A percentile compares a stretch with the other conserved stretches of the same genome.
These are phyloP conservation scores for Branchinecta lynchi DNA, from an alignment of 1,140 invertebrate species.

Conservation along the genomic window DNA sequence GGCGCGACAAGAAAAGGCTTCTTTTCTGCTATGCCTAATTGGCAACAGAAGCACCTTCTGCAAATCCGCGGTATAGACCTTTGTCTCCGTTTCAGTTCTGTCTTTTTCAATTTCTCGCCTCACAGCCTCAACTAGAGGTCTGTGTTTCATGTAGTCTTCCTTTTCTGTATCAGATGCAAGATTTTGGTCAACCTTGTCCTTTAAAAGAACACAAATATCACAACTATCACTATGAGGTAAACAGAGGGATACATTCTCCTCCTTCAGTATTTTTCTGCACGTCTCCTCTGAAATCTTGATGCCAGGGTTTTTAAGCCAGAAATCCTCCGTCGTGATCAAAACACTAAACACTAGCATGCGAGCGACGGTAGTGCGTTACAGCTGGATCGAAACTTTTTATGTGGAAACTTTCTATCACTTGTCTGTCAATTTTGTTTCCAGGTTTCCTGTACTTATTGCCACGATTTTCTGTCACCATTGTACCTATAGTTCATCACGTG, in stretches of 20 bases:
- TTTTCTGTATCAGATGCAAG: slow-evolving; percentile 7
- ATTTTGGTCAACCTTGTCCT: not conserved
- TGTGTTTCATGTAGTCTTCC: not conserved
- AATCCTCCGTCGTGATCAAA: not conserved
- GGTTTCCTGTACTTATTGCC: slow-evolving; percentile 5
- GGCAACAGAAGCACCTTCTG: slow-evolving; percentile 8
- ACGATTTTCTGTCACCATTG: not conserved
- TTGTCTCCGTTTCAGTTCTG: not conserved
- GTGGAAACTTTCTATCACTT: not conserved
- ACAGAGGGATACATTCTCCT: slow-evolving; percentile 9
- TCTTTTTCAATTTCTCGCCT: slow-evolving; percentile 10
- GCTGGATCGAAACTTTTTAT: slow-evolving; percentile 5
- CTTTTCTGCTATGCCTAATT: not conserved
- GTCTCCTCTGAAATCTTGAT: not conserved
- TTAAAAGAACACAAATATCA: slow-evolving; percentile 7
- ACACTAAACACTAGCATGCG: not conserved
- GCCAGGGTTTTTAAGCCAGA: slow-evolving; percentile 5
- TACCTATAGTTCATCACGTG: slow-evolving; percentile 9
- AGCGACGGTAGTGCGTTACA: not conserved
- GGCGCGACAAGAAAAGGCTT: not conserved
- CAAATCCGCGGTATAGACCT: not conserved
- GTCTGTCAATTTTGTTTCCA: slow-evolving; percentile 6
- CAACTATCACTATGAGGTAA: not conserved
- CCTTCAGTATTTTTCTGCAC: slow-evolving; percentile 5
- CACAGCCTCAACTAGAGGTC: not conserved